Percentiles rank a stretch among this genome's conserved stretches.
These are phyloP conservation scores for Poecilia velifera DNA, from an alignment of 2,797 vertebrate species.

Conservation along the genomic window DNA sequence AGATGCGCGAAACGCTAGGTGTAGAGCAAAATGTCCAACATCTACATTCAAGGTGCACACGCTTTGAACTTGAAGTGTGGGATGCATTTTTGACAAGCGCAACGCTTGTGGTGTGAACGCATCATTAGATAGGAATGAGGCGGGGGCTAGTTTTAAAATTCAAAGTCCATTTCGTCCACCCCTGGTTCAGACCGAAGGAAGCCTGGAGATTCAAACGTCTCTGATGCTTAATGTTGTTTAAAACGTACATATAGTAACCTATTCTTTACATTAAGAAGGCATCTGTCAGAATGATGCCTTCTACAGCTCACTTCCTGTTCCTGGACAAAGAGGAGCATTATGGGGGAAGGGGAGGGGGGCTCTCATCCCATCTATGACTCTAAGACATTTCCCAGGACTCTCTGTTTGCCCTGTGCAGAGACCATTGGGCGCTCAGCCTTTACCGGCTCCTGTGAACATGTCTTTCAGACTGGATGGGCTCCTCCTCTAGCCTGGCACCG, in stretches of 20 bases:
- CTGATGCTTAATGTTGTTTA: neutral
- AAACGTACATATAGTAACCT: constrained; percentile 23
- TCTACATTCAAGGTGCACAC: too few species aligned
- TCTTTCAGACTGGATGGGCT: constrained; percentile 58
- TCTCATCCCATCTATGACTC: constrained; percentile 70
- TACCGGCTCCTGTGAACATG: constrained; percentile 64
- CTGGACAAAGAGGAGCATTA: constrained; percentile 55
- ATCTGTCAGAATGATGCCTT: constrained; percentile 19
- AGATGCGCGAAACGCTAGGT: too few species aligned
- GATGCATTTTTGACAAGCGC: too few species aligned
- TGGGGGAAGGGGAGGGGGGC: constrained; percentile 5
- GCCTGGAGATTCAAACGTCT: neutral
- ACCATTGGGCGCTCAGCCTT: constrained; percentile 60
- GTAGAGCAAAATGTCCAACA: too few species aligned
- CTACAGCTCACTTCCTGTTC: constrained; percentile 59
- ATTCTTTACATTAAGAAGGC: neutral
- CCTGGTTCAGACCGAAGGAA: neutral
- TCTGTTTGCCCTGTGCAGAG: constrained; percentile 60
- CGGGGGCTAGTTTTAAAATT: too few species aligned
- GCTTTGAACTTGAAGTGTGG: too few species aligned
- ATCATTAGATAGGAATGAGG: too few species aligned
- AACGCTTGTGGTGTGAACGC: too few species aligned
- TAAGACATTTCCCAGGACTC: constrained; percentile 69
- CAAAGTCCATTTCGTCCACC: too few species aligned
- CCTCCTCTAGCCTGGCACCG: constrained; percentile 70